Base-by-base conservation (phyloP, 2,113 vertebrate genomes). In the Siniperca knerii region DNA sequence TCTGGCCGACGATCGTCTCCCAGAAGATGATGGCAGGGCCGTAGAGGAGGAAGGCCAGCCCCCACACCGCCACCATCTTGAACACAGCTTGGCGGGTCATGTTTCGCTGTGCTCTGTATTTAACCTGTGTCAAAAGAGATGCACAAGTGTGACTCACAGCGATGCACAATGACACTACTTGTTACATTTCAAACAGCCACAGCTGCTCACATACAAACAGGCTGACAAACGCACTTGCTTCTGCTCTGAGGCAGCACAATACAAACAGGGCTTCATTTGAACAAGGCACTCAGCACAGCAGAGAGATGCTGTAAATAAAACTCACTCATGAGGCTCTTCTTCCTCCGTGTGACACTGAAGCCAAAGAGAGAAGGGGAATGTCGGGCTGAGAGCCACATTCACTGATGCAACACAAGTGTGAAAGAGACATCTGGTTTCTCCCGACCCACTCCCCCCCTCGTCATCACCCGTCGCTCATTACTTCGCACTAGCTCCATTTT, bases 11-110 rank as follows among this genome's bases (percentile, higher is more conserved):
- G 42, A 96, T 46, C 0, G 50, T 12, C 85, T 96, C 95, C 96
- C 97, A 97, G 78, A 96, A 91, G 81, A 97, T 93, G 81, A 98
- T 96, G 29, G 97, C 93, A 0, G 97, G 97, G 66, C 97, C 95
- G 16, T 98, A 97, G 57, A 97, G 95, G 48, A 97, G 95, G 80
- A 98, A 98, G 20, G 97, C 97, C 29, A 97, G 64, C 74, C 96
- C 90, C 97, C 97, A 98, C 42, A 97, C 94, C 0, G 94, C 92
- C 76, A 95, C 86, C 97, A 99, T 97, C 93, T 95, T 96, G 35
- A 92, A 4, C 48, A 97, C 89, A 8, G 95, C 96, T 75, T 83
- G 96, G 73, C 88, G 95, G 0, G 88, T 94, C 73, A 95, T 94
- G 73, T 96, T 93, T 44, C 95, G 93, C 61, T 95, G 96, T 8